Conservation (phyloP, 2,797 vertebrate genomes). For the Silurus lanzhouensis region DNA sequence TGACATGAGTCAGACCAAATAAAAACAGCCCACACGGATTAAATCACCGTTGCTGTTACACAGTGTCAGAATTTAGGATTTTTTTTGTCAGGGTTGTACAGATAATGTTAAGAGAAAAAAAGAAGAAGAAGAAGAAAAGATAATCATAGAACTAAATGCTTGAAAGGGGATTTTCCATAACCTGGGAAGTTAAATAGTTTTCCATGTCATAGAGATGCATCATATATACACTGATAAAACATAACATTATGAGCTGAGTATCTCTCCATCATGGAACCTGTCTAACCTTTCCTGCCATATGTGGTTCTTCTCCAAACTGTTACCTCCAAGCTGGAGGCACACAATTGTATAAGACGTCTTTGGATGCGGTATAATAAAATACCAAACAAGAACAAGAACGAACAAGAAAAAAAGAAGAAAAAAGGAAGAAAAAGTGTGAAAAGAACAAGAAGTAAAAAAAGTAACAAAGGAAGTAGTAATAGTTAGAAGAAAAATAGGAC, state of each 20-base stretch:
- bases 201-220: not conserved
- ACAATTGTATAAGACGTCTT: no score
- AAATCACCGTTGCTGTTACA: not conserved
- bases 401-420: not conserved
- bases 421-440: not conserved
- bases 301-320: no score
- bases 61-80: not conserved
- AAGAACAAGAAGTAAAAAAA: not conserved
- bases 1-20: not conserved
- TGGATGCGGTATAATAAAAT: no score
- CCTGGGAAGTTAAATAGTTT: not conserved
- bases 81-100: not conserved
- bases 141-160: not conserved
- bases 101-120: not conserved
- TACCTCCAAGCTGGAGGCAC: no score
- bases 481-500: not conserved
- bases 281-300: no score
- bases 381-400: not conserved
- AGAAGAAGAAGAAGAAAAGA: not conserved
- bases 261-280: no score
- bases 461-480: not conserved
- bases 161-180: not conserved
- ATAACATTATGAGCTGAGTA: no score
- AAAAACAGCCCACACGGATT: not conserved
- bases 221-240: not conserved